Evolutionary conservation across 2,888 invertebrate species (phyloP).

Genomic region (Tanaodytes sp.): DNA sequence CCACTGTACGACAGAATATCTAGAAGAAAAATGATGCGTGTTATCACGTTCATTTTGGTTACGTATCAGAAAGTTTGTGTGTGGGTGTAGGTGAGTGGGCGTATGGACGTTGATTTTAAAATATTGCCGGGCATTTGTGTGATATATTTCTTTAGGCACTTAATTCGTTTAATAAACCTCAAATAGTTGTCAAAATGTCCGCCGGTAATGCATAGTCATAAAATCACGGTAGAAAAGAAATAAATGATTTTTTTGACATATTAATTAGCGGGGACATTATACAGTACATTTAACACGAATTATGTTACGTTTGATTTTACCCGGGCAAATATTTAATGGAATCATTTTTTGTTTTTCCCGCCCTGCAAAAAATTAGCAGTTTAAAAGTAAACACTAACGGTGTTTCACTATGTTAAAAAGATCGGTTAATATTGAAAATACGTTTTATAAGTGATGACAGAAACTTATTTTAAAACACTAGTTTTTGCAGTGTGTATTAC

Average conservation of each 20-base stretch:
- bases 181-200: conserved; percentile 28
- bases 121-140: conserved; percentile 21
- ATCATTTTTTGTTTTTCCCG: no score
- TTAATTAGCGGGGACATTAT: conserved; percentile 1
- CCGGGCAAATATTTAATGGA: conserved; percentile 9
- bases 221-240: conserved; percentile 4
- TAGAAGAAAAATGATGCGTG: conserved; percentile 23
- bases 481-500: no score
- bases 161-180: conserved; percentile 33
- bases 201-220: conserved; percentile 8
- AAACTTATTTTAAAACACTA: no score
- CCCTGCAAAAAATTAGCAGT: no score
- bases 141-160: conserved; percentile 15
- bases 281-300: conserved; percentile 12
- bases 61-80: not conserved
- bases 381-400: no score
- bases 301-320: conserved; percentile 9
- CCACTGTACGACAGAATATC: no score
- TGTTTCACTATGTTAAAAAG: no score
- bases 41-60: conserved; percentile 29
- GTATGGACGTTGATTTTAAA: conserved; percentile 31
- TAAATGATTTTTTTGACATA: conserved; percentile 16
- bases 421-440: no score
- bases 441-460: no score
- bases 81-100: no score